These are phyloP conservation scores for Keiferia lycopersicella DNA, from an alignment of 2,888 invertebrate genomes.

Conservation along the genomic window DNA sequence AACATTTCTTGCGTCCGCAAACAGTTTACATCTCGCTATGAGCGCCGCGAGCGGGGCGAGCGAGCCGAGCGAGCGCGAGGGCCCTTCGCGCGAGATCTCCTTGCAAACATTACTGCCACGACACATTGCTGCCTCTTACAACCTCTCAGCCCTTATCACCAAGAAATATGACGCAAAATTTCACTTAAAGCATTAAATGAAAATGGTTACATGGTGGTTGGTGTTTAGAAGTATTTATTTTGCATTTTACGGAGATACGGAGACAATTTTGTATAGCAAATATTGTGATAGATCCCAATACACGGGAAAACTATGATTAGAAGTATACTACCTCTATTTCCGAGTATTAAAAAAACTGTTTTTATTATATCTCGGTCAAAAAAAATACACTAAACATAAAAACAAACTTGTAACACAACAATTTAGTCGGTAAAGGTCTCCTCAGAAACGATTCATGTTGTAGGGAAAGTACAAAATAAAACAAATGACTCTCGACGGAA, in stretches of 20 bases:
- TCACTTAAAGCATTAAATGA: not conserved
- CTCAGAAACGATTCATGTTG: no score
- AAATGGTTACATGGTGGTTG: not conserved
- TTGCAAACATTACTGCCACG: conserved; percentile 1
- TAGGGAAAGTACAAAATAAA: no score
- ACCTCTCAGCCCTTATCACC: not conserved
- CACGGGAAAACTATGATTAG: no score
- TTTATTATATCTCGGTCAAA: no score
- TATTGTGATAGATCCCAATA: conserved; percentile 34
- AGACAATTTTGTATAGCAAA: conserved; percentile 52
- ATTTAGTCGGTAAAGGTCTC: no score
- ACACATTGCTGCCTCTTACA: not conserved
- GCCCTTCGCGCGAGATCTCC: conserved; percentile 1
- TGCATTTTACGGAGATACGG: conserved; percentile 52
- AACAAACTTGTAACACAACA: no score
- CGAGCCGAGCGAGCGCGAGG: not conserved
- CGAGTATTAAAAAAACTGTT: no score
- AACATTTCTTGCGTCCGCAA: conserved; percentile 1
- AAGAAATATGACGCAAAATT: not conserved
- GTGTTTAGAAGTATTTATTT: conserved; percentile 50
- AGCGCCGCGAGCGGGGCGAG: not conserved
- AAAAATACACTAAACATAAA: no score
- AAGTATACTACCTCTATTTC: no score
- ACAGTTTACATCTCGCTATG: conserved; percentile 9
- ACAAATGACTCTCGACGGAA: no score